Evolutionary conservation across 2,113 vertebrate species (phyloP).

Genomic region (Aspidoscelis tigris): DNA sequence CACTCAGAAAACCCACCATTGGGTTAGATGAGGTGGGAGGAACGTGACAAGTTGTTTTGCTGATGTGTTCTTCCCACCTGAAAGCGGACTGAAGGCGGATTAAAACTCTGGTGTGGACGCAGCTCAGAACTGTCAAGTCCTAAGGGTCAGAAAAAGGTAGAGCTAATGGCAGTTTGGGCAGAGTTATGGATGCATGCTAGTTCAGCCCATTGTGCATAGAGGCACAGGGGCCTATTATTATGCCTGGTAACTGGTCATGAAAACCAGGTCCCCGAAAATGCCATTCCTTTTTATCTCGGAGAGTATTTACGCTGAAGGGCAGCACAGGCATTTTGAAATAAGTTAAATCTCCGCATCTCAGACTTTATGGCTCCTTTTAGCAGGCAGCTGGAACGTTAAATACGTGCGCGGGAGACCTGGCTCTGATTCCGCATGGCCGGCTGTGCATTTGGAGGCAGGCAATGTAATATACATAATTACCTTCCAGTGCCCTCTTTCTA

Average conservation of each 20-base stretch:
- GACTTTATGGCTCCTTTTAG: conserved; percentile 10
- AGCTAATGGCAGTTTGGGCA: no score
- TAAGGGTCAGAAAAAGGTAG: no score
- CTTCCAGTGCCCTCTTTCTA: neutral
- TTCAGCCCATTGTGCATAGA: no score
- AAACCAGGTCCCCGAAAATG: neutral
- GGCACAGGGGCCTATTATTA: no score
- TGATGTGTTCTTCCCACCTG: no score
- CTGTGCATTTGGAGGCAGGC: neutral
- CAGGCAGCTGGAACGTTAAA: neutral
- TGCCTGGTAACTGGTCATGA: neutral
- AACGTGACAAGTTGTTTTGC: no score
- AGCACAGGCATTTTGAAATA: neutral
- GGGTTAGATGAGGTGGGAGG: no score
- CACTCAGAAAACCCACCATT: no score
- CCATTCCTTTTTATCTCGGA: neutral
- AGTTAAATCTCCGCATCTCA: neutral
- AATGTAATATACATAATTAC: neutral
- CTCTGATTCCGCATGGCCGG: neutral
- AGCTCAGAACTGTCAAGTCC: no score
- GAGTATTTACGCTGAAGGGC: neutral
- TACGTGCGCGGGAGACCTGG: neutral
- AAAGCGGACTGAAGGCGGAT: no score
- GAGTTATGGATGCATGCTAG: no score
- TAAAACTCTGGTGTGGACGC: no score